Conservation (phyloP, 2,113 vertebrate genomes). For the Nyctibius bracteatus region DNA sequence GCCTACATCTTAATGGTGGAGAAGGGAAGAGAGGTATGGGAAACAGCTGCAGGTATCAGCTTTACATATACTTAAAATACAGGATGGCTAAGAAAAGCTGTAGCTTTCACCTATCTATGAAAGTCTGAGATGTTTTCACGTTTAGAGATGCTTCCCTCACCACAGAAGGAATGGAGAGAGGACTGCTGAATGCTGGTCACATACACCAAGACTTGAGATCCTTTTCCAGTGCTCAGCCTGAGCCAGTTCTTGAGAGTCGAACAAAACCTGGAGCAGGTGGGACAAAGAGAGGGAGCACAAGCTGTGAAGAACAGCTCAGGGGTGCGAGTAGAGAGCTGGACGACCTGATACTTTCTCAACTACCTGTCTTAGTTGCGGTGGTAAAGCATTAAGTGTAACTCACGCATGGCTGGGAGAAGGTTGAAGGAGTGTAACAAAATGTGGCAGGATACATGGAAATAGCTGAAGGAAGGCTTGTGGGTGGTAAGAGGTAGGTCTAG, state of each 20-base stretch:
- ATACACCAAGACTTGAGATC: neutral
- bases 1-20: neutral
- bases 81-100: neutral
- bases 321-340: neutral
- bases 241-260: neutral
- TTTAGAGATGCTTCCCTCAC: neutral
- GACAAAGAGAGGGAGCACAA: neutral
- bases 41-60: neutral
- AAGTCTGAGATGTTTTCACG: neutral
- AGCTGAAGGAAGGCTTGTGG: neutral
- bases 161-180: neutral
- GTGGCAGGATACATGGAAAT: fast-evolving
- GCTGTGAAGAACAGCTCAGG: neutral
- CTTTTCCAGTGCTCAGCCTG: neutral
- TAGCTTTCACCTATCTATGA: neutral
- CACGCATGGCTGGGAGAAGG: neutral
- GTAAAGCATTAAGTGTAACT: neutral
- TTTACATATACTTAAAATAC: neutral
- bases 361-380: fast-evolving
- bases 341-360: neutral
- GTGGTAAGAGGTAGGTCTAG: neutral
- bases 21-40: neutral
- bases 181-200: neutral
- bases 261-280: neutral
- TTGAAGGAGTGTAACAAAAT: neutral